phyloP scores from a whole-genome alignment of 2,113 vertebrate genomes.

The Callorhinus ursinus region DNA sequence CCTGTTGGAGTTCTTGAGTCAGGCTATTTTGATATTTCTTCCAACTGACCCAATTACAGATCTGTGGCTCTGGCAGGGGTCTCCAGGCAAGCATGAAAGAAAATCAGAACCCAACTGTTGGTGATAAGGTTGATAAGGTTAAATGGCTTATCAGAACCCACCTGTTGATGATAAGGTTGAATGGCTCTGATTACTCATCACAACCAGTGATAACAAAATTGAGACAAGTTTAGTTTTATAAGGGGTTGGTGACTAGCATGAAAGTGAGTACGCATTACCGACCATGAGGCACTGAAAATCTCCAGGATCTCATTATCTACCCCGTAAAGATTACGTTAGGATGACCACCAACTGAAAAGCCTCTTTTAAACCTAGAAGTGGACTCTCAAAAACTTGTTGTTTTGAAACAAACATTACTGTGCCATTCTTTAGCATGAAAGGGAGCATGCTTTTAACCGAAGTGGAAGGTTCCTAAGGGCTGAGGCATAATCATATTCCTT shows the following conservation, averaged over 20 bases:
- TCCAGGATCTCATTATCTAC: background rate
- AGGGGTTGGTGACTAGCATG: background rate
- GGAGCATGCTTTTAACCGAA: background rate
- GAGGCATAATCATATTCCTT: background rate
- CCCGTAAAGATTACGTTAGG: background rate
- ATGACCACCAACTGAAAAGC: background rate
- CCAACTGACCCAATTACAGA: background rate
- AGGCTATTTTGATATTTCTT: background rate
- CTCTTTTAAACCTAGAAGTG: background rate
- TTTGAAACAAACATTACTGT: too few relatives aligned
- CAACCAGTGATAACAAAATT: background rate
- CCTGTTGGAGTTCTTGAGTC: background rate
- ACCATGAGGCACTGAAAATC: accelerated
- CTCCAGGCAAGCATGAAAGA: background rate
- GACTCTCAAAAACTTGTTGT: background rate
- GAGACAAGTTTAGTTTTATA: background rate
- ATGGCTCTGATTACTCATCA: background rate
- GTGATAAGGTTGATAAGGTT: background rate
- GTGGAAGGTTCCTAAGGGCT: background rate
- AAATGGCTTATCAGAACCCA: background rate
- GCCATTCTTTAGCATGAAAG: background rate
- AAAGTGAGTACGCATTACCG: background rate
- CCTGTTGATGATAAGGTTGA: background rate
- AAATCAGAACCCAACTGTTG: background rate
- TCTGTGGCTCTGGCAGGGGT: background rate